phyloP scores from a whole-genome alignment of 2,113 vertebrate genomes.

The Henicopernis longicauda region DNA sequence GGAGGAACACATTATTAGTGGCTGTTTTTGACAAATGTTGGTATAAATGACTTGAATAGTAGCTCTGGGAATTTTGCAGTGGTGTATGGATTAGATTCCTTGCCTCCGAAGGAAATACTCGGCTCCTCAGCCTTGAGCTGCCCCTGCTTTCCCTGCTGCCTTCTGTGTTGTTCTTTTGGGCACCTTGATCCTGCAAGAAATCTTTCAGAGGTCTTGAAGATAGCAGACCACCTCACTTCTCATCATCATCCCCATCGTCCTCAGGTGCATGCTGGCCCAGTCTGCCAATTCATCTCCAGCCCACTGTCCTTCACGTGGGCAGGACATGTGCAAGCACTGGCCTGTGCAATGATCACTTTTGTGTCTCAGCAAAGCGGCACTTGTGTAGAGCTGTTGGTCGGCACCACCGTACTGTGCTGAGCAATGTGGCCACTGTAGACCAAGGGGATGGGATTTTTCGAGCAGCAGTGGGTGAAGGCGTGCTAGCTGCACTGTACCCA shows the following conservation, averaged over 20 bases:
- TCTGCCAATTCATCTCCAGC: neutral
- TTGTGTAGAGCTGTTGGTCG: neutral
- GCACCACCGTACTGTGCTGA: neutral
- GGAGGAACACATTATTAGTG: neutral
- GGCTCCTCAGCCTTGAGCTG: neutral
- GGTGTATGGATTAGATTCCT: neutral
- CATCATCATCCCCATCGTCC: neutral
- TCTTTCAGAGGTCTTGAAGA: neutral
- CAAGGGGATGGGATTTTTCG: neutral
- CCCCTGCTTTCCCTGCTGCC: neutral
- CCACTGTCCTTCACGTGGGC: neutral
- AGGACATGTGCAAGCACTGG: neutral
- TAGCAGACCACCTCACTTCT: neutral
- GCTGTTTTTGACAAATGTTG: neutral
- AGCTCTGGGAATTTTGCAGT: neutral
- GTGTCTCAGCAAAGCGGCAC: neutral
- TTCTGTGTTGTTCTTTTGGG: neutral
- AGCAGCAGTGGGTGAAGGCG: neutral
- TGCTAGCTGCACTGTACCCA: neutral
- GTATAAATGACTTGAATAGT: neutral
- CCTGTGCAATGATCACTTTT: rapidly evolving
- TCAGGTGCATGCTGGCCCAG: neutral
- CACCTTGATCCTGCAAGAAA: neutral
- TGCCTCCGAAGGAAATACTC: neutral
- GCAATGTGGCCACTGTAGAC: neutral